These are phyloP conservation scores for Sebastes oblongus DNA, from an alignment of 2,797 vertebrate species.

Conservation along the genomic window DNA sequence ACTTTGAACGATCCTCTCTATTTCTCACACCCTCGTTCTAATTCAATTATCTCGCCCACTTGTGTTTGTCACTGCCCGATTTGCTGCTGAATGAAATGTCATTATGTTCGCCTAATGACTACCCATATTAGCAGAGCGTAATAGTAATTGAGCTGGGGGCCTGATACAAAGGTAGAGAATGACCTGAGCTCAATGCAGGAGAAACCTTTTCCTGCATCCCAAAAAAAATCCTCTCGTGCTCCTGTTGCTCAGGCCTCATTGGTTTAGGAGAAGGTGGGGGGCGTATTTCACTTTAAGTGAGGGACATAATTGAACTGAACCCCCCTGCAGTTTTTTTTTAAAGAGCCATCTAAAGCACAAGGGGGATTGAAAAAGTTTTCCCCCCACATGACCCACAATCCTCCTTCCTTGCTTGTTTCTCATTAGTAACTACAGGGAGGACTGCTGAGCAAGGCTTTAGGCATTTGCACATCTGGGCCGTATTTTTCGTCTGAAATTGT, in stretches of 20 bases:
- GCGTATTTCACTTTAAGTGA: slow-evolving; percentile 51
- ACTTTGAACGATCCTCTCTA: slow-evolving; percentile 70
- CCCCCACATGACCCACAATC: slow-evolving; percentile 40
- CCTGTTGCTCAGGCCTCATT: slow-evolving; percentile 13
- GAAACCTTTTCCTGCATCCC: neutral
- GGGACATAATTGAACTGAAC: slow-evolving; percentile 67
- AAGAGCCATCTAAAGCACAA: slow-evolving; percentile 57
- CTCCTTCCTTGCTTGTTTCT: slow-evolving; percentile 31
- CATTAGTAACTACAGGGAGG: slow-evolving; percentile 56
- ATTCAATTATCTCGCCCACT: slow-evolving; percentile 79
- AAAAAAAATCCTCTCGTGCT: neutral
- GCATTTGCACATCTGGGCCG: too few species aligned
- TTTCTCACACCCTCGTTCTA: slow-evolving; percentile 68
- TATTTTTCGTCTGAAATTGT: too few species aligned
- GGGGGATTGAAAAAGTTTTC: slow-evolving; percentile 59
- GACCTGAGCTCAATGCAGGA: slow-evolving; percentile 48
- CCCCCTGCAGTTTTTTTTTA: slow-evolving; percentile 33
- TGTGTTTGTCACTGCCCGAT: slow-evolving; percentile 67
- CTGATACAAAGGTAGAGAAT: slow-evolving; percentile 69
- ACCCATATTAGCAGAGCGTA: slow-evolving; percentile 68
- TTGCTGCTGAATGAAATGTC: slow-evolving; percentile 69
- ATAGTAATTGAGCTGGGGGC: slow-evolving; percentile 74
- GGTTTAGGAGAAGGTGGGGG: slow-evolving; percentile 6
- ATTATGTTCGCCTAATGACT: slow-evolving; percentile 80
- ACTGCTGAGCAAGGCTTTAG: slow-evolving; percentile 46